phyloP scores from a whole-genome alignment of 1,140 invertebrate genomes.

The Drosophila guanche region DNA sequence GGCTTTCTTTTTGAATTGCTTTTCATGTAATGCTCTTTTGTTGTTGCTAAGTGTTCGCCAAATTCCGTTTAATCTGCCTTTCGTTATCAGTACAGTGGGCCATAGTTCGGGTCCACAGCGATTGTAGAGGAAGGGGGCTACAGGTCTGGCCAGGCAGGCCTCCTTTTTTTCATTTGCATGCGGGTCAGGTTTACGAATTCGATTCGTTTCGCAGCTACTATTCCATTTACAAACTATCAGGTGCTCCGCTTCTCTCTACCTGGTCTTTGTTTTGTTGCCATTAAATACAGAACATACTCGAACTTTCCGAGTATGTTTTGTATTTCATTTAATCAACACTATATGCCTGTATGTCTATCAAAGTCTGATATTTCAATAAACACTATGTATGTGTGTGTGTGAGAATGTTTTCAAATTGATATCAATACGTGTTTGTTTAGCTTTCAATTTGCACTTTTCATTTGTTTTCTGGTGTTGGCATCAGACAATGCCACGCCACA shows the following conservation, averaged over 20 bases:
- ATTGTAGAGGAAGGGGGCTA: neutral
- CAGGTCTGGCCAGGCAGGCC: constrained; percentile 39
- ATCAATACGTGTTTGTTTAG: constrained; percentile 38
- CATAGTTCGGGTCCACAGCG: constrained; percentile 23
- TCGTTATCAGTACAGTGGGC: constrained; percentile 44
- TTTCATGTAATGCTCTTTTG: constrained; percentile 5
- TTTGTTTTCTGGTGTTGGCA: constrained; percentile 3
- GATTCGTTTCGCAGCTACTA: constrained; percentile 26
- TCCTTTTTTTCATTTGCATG: constrained; percentile 47
- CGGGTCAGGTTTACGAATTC: constrained; percentile 19
- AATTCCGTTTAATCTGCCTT: constrained; percentile 16
- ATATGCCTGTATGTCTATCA: neutral
- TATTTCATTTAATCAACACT: neutral
- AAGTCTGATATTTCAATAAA: constrained; percentile 18
- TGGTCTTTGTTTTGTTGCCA: too few relatives aligned
- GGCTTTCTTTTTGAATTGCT: neutral
- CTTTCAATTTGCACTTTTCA: constrained; percentile 29
- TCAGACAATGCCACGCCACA: constrained; percentile 25
- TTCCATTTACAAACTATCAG: constrained; percentile 14
- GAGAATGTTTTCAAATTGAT: constrained; percentile 30
- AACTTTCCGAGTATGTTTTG: neutral
- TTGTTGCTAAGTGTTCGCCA: constrained; percentile 49
- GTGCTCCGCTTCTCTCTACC: too few relatives aligned
- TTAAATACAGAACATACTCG: neutral
- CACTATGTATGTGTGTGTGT: constrained; percentile 27